phyloP scores from a whole-genome alignment of 2,113 vertebrate genomes.

The Lasiurus borealis region DNA sequence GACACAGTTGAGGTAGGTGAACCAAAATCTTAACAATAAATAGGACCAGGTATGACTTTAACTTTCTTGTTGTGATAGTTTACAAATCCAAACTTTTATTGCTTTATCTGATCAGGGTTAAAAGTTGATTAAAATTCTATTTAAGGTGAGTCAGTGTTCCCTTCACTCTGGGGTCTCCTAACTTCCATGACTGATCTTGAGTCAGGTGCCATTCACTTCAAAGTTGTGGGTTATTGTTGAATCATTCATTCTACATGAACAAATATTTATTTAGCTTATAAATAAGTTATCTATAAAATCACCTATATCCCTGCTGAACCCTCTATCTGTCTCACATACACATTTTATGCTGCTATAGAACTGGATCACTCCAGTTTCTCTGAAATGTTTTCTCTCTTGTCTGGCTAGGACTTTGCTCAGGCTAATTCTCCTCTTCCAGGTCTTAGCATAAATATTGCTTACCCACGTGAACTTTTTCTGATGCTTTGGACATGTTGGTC shows the following conservation, averaged over 20 bases:
- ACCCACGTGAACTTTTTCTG: not conserved
- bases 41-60: not conserved
- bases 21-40: slow-evolving; percentile 20
- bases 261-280: slow-evolving; percentile 4
- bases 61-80: slow-evolving; percentile 8
- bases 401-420: not conserved
- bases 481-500: not conserved
- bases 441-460: not conserved
- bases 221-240: not conserved
- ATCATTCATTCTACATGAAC: not conserved
- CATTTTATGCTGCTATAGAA: not conserved
- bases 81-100: not conserved
- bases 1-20: not conserved
- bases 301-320: not conserved
- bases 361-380: not conserved
- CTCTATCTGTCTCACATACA: not conserved
- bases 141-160: not conserved
- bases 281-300: not conserved
- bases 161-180: not conserved
- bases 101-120: not conserved
- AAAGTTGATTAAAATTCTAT: not conserved
- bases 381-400: not conserved
- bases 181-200: not conserved
- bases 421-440: not conserved
- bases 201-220: not conserved